Evolutionary conservation across 2,797 vertebrate species (phyloP).

Genomic region (Peromyscus melanophrys): DNA sequence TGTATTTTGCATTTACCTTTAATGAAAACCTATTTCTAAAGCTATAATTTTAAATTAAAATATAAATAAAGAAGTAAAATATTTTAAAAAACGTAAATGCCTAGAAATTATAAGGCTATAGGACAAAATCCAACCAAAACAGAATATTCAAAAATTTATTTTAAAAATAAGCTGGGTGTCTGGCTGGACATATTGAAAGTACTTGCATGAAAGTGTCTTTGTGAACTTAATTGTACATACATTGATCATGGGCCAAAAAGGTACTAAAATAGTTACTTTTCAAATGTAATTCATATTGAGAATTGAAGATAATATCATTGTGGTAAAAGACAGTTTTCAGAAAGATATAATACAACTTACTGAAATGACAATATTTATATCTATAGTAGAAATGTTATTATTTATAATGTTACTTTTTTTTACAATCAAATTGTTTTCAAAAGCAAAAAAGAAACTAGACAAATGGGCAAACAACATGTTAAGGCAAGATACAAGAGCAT

Average conservation of each 20-base stretch:
- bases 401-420: background rate
- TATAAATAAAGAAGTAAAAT: background rate
- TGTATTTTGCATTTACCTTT: background rate
- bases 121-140: background rate
- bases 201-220: background rate
- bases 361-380: background rate
- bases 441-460: background rate
- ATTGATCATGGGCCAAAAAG: background rate
- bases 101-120: background rate
- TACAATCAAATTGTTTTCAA: background rate
- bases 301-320: background rate
- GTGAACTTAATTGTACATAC: background rate
- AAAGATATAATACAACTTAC: background rate
- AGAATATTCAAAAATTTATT: background rate
- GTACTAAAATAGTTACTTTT: background rate
- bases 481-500: background rate
- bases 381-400: background rate
- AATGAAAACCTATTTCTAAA: background rate
- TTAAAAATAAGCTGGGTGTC: background rate
- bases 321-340: background rate
- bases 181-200: background rate
- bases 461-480: background rate
- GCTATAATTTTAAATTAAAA: background rate
- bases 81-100: background rate
- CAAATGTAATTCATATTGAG: background rate